A percentile compares a stretch with the other conserved stretches of the same genome.
These are phyloP conservation scores for Thaleichthys pacificus DNA, from an alignment of 2,797 vertebrate genomes.

Conservation along the genomic window DNA sequence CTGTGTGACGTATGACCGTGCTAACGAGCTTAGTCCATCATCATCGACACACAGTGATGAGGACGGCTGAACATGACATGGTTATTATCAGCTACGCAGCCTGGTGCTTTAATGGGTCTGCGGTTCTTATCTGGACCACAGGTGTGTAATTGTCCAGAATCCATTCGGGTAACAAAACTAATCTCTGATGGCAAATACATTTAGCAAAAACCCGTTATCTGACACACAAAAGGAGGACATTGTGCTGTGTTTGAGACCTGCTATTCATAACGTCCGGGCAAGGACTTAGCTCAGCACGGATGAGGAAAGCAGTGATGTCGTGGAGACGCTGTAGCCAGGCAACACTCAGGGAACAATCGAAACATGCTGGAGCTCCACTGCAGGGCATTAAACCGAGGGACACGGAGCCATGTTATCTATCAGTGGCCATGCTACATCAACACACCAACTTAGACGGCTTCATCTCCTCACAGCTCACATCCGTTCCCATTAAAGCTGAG, in stretches of 20 bases:
- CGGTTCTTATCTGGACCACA: slow-evolving; percentile 45
- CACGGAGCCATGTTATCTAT: slow-evolving; percentile 22
- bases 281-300: slow-evolving; percentile 20
- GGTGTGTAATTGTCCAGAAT: slow-evolving; percentile 44
- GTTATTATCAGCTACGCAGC: slow-evolving; percentile 38
- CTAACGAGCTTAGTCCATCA: slow-evolving; percentile 35
- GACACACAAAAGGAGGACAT: slow-evolving; percentile 42
- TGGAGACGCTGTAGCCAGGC: slow-evolving; percentile 43
- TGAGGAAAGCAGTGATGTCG: slow-evolving; percentile 33
- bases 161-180: slow-evolving; percentile 32
- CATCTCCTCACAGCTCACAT: slow-evolving; percentile 24
- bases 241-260: slow-evolving; percentile 23
- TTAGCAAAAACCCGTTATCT: slow-evolving; percentile 22
- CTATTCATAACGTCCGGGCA: slow-evolving; percentile 11
- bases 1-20: slow-evolving; percentile 18
- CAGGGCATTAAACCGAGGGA: slow-evolving; percentile 26
- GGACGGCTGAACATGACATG: slow-evolving; percentile 25
- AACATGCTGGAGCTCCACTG: slow-evolving; percentile 17
- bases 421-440: slow-evolving; percentile 18
- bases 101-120: slow-evolving; percentile 18
- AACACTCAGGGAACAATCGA: slow-evolving; percentile 23
- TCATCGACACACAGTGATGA: slow-evolving; percentile 20
- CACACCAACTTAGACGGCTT: background rate
- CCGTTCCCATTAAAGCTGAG: slow-evolving; percentile 14
- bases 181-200: slow-evolving; percentile 27